Evolutionary conservation across 2,113 vertebrate genomes (phyloP), one percentile per base, ranked within the genome.

Genomic region (Numenius arquata): DNA sequence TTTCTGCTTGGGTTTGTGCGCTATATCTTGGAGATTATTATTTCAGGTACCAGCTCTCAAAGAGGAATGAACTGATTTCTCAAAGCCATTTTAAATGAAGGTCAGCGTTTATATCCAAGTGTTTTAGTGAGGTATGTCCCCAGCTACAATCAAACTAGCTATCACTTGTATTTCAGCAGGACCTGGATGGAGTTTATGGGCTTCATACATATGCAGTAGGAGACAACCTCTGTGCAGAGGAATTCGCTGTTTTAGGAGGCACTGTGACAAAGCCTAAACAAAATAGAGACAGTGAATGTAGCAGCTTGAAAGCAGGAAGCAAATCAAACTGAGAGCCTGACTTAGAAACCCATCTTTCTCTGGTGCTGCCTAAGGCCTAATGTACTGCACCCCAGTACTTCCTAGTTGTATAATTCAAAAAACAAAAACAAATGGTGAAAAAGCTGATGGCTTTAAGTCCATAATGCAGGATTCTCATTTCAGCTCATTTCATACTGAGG

Each of bases 171-270:
- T 71, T 89, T 84, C 95, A 81, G 50, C 27, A 63, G 85, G 68
- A 66, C 13, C 27, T 38, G 72, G 14, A 25, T 63, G 27, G 50
- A 40, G 20, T 71, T 86, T 75, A 11, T 62, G 21, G 48, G 15
- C 17, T 84, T 50, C 0, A 1, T 30, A 34, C 13, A 5, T 40
- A 20, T 26, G 5, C 2, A 2, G 20, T 45, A 30, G 32, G 34
- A 83, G 27, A 26, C 43, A 63, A 38, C 3, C 7, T 19, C 9
- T 34, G 12, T 12, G n/a, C 1, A 1, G 30, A 72, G 25, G 61
- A 56, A 40, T 34, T 78, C 40, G 4, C 22, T 2, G 0, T 47
- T 47, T 66, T 47, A 56, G 32, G 62, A 68, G 43, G 52, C 21
- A 18, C 23, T 53, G 13, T 20, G 63, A 23, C 21, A 53, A 68